phyloP scores from a whole-genome alignment of 1,140 invertebrate species.

The Bombus sylvicola region DNA sequence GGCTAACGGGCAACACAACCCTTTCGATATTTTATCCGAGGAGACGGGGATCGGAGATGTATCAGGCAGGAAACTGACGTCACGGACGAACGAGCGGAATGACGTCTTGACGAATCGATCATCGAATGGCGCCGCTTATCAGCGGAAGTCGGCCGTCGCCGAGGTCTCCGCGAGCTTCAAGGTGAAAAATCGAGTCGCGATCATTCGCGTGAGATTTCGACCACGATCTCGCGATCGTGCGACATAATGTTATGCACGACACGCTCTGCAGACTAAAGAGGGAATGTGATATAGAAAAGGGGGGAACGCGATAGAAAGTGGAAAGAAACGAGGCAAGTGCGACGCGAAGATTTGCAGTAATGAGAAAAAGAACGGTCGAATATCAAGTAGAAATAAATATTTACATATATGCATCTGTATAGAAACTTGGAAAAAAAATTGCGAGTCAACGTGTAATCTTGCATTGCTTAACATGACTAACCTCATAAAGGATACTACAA shows the following conservation, averaged over 20 bases:
- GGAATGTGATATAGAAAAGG: neutral
- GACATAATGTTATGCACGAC: slow-evolving; percentile 43
- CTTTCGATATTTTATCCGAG: slow-evolving; percentile 56
- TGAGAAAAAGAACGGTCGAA: neutral
- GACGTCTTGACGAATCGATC: slow-evolving; percentile 62
- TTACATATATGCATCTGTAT: too few species aligned
- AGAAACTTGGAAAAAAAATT: too few species aligned
- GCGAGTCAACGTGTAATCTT: too few species aligned
- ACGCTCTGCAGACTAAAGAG: slow-evolving; percentile 4
- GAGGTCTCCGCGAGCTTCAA: slow-evolving; percentile 36
- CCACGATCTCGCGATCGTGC: slow-evolving; percentile 28
- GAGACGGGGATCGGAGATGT: neutral
- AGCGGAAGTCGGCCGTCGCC: slow-evolving; percentile 6
- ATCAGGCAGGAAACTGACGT: slow-evolving; percentile 17
- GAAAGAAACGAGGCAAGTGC: neutral
- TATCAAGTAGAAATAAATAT: neutral
- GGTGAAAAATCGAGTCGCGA: slow-evolving; percentile 65
- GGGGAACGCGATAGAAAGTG: neutral
- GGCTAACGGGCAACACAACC: slow-evolving; percentile 17
- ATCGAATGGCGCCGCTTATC: slow-evolving; percentile 60
- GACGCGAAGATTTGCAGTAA: neutral
- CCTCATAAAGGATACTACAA: too few species aligned
- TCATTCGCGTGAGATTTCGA: slow-evolving; percentile 72
- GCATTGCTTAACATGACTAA: too few species aligned
- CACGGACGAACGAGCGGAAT: slow-evolving; percentile 26